Evolutionary conservation across 2,113 vertebrate species (phyloP).

Genomic region (Cairina moschata): DNA sequence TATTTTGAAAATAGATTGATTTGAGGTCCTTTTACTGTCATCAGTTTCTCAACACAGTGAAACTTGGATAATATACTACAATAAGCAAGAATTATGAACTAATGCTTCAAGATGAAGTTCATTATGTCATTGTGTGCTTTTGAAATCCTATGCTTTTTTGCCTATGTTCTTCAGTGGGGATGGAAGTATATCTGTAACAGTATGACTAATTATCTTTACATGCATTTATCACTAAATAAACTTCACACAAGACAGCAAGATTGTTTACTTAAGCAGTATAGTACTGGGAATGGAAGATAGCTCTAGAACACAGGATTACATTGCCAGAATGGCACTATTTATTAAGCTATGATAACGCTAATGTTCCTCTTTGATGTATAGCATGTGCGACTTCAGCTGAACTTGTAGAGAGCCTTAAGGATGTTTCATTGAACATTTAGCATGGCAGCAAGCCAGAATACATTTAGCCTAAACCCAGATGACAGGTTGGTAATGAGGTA

Average conservation of each 20-base stretch:
- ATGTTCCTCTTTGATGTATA: constrained; percentile 85
- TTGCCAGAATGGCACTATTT: constrained; percentile 82
- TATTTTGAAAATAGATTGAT: background rate
- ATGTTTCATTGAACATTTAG: constrained; percentile 87
- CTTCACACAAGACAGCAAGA: constrained; percentile 80
- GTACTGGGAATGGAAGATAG: constrained; percentile 79
- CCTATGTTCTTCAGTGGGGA: constrained; percentile 13
- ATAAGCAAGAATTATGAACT: background rate
- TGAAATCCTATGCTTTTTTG: constrained; percentile 55
- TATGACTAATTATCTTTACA: constrained; percentile 75
- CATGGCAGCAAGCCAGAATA: constrained; percentile 87
- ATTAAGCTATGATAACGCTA: constrained; percentile 85
- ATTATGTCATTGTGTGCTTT: constrained; percentile 20
- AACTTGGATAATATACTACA: background rate
- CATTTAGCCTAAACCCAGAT: constrained; percentile 87
- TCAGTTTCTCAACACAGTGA: background rate
- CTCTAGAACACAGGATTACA: constrained; percentile 78
- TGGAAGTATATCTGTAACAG: constrained; percentile 21
- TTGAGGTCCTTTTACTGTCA: background rate
- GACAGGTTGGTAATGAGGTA: constrained; percentile 88
- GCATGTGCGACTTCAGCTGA: constrained; percentile 83
- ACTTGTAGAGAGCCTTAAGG: constrained; percentile 87
- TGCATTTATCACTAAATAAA: constrained; percentile 84
- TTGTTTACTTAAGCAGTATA: constrained; percentile 85
- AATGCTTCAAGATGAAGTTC: constrained; percentile 3